Base-by-base conservation (phyloP, 2,113 vertebrate species). In the Apteryx owenii region DNA sequence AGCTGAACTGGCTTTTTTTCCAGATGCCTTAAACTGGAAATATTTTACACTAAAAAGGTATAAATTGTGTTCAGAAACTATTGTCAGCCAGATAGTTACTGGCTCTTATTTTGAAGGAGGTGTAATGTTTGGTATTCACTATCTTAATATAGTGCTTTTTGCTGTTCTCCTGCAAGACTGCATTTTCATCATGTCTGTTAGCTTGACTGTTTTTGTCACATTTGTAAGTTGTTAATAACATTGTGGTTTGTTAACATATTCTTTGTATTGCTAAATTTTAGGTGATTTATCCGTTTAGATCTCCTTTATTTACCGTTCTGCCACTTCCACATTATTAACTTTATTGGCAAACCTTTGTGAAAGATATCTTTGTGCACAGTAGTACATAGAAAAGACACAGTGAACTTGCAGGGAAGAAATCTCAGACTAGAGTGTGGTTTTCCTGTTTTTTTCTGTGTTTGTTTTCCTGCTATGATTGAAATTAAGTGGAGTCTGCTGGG, bases 391-490 rank as follows among this genome's bases (percentile, higher is more conserved):
- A 10, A 29, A 56, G 25, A 26, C 15, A 16, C 14, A 29, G n/a
- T n/a, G 69, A 46, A 29, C 62, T 48, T 2, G 5, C 1, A 1
- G 29, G 22, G 56, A 70, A 50, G 36, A 53, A 62, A 23, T 56
- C 28, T 68, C 11, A 0, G 1, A 16, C 22, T 0, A 2, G 13
- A 18, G 14, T 56, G 31, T 73, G 18, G 18, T 48, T 33, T 17
- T 60, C 10, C 5, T 33, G 17, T 60, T 33, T 33, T 54, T 33
- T 60, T 19, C 17, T 36, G n/a, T n/a, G 20, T 31, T 8, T 51
- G 33, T 51, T 51, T 50, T 16, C 69, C 23, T 71, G 33, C 46
- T 22, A 36, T 36, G 2, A 20, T 2, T 50, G 56, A 46, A 90
- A 33, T 22, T 4, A 20, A 23, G 9, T 1, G 6, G 66, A 61